Conservation (phyloP, 2,113 vertebrate species). For the Chamaea fasciata region DNA sequence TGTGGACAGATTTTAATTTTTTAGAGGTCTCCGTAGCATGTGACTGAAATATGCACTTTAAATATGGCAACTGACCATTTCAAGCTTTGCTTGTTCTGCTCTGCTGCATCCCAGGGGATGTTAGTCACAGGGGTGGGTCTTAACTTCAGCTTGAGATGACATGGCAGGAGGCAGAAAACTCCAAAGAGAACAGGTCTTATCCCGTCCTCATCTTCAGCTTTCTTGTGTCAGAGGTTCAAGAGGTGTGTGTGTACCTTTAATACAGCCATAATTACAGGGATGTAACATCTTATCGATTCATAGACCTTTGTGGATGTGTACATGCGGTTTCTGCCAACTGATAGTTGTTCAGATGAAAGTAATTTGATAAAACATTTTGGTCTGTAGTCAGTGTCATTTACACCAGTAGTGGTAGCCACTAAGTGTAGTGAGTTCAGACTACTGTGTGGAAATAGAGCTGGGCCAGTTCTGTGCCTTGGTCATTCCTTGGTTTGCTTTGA, state of each 20-base stretch:
- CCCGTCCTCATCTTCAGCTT: background rate
- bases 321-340: background rate
- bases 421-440: background rate
- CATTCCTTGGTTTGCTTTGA: background rate
- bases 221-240: background rate
- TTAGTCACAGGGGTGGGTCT: slow-evolving; percentile 52
- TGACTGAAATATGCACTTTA: background rate
- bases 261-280: background rate
- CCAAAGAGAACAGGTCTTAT: slow-evolving; percentile 13
- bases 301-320: background rate
- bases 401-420: background rate
- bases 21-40: background rate
- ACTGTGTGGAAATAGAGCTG: background rate
- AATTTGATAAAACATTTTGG: slow-evolving; percentile 30
- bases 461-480: background rate
- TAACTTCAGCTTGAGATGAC: background rate
- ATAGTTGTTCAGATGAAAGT: slow-evolving; percentile 35
- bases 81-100: background rate
- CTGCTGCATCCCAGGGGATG: slow-evolving; percentile 19
- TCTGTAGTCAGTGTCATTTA: background rate
- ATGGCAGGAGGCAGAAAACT: background rate
- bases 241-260: background rate
- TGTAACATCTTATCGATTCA: background rate
- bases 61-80: background rate
- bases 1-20: background rate